Percentiles rank a stretch among this genome's conserved stretches.
phyloP scores from a whole-genome alignment of 2,113 vertebrate genomes.

The Spea multiplicata region DNA sequence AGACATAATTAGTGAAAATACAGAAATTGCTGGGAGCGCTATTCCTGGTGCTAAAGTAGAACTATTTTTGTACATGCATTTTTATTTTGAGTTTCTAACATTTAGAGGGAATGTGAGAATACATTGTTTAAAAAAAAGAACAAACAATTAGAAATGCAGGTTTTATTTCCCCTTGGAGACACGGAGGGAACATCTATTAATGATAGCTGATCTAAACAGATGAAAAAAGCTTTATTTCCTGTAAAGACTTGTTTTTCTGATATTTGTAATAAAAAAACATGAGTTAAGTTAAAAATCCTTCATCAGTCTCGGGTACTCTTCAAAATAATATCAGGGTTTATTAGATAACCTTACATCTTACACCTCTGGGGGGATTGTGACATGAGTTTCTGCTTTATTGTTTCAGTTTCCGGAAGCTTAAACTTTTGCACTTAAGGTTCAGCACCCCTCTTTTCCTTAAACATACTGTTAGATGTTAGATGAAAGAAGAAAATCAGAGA shows the following conservation, averaged over 20 bases:
- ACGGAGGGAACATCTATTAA: neutral
- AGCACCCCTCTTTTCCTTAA: too few relatives aligned
- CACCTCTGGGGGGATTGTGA: too few relatives aligned
- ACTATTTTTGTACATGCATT: conserved; percentile 18
- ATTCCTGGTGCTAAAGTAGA: conserved; percentile 21
- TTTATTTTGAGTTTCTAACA: conserved; percentile 13
- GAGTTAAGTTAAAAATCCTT: too few relatives aligned
- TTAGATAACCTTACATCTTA: too few relatives aligned
- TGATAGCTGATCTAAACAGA: neutral
- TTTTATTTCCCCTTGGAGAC: neutral
- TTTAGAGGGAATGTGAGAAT: conserved; percentile 11
- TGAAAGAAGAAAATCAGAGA: too few relatives aligned
- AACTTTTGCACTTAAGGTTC: too few relatives aligned
- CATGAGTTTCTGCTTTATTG: too few relatives aligned
- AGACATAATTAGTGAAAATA: conserved; percentile 13
- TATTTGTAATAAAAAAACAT: too few relatives aligned
- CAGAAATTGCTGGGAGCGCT: neutral
- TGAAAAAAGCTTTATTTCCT: neutral
- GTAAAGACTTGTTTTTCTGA: neutral
- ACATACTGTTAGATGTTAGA: too few relatives aligned
- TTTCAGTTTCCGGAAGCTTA: too few relatives aligned
- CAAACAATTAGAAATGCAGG: neutral
- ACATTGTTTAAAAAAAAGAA: conserved; percentile 3
- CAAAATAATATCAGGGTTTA: too few relatives aligned
- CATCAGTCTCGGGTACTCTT: too few relatives aligned